phyloP scores from a whole-genome alignment of 1,140 invertebrate genomes.

The Nasonia longicornis region DNA sequence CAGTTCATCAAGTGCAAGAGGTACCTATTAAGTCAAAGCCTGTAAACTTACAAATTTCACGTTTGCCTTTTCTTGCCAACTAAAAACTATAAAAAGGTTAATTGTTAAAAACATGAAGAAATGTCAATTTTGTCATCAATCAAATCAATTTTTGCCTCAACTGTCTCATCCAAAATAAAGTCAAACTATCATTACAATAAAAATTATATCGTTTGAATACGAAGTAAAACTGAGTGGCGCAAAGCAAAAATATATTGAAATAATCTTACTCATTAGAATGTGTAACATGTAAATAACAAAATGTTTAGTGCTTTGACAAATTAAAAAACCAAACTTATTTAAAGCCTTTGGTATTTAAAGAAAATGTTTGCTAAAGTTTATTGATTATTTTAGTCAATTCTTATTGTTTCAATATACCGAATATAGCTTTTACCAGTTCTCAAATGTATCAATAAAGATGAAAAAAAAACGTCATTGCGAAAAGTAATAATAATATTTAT shows the following conservation, averaged over 20 bases:
- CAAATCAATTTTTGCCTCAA: neutral
- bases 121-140: conserved; percentile 20
- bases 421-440: conserved; percentile 26
- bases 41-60: neutral
- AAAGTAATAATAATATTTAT: conserved; percentile 53
- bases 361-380: neutral
- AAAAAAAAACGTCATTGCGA: conserved; percentile 42
- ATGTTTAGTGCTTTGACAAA: conserved; percentile 4
- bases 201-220: neutral
- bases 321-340: neutral
- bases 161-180: neutral
- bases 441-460: conserved; percentile 24
- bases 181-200: neutral
- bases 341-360: neutral
- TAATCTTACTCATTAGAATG: neutral
- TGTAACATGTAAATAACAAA: neutral
- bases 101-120: conserved; percentile 49
- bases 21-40: neutral
- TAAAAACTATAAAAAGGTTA: conserved; percentile 38
- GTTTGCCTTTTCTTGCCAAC: conserved; percentile 18
- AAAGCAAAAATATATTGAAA: neutral
- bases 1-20: neutral
- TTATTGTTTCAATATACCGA: neutral
- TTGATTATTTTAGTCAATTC: neutral
- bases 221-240: neutral